Percentiles rank a stretch among this genome's conserved stretches.
Evolutionary conservation across 37 sponge, comb jelly and placozoan genomes (phyloP).

Genomic region (Lycopodina hypogea): DNA sequence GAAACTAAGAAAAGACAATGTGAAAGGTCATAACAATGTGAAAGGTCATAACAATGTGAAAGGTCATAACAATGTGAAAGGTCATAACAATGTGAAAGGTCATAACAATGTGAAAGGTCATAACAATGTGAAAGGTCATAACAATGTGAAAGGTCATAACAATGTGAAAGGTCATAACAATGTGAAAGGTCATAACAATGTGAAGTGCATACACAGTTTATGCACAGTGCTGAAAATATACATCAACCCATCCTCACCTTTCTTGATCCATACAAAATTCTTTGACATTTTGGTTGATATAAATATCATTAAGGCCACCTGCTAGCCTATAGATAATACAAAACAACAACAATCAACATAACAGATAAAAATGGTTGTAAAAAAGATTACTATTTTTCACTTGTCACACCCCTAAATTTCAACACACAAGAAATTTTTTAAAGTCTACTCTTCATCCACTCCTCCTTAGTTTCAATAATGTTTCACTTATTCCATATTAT

Average conservation of each 20-base stretch:
- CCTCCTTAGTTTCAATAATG: neutral
- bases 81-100: neutral
- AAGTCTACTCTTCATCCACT: neutral
- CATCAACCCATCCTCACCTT: neutral
- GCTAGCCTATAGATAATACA: too few relatives aligned
- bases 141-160: too few relatives aligned
- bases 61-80: neutral
- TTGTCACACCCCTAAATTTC: too few relatives aligned
- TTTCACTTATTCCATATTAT: neutral
- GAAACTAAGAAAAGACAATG: neutral
- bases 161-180: too few relatives aligned
- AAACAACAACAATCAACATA: too few relatives aligned
- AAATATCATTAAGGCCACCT: slow-evolving; percentile 52
- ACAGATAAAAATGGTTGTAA: too few relatives aligned
- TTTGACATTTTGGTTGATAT: slow-evolving; percentile 38
- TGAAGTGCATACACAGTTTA: too few relatives aligned
- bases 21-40: neutral
- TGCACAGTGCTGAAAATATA: too few relatives aligned
- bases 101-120: neutral
- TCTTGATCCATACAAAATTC: slow-evolving; percentile 6
- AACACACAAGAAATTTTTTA: too few relatives aligned
- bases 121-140: too few relatives aligned
- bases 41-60: neutral
- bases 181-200: too few relatives aligned
- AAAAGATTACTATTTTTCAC: too few relatives aligned